Percentiles rank a stretch among this genome's conserved stretches.
Evolutionary conservation across 2,888 invertebrate genomes (phyloP).

Genomic region (Allacma fusca): DNA sequence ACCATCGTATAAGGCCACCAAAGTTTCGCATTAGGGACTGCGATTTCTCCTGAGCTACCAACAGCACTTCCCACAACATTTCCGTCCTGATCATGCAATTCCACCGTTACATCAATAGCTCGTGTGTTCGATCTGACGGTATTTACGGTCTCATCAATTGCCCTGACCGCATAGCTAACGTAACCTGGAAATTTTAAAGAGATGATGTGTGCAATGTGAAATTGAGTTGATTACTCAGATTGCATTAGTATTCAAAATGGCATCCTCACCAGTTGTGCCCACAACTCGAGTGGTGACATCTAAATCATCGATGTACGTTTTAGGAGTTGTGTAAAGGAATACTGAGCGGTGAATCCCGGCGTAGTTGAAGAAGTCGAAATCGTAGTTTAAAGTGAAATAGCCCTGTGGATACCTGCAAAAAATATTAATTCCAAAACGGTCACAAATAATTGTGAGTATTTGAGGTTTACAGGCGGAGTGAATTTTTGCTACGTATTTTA

Average conservation of each 20-base stretch:
- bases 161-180: too few species aligned
- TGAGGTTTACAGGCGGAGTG: too few species aligned
- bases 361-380: slow-evolving; percentile 96
- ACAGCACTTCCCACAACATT: slow-evolving; percentile 42
- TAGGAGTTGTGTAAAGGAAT: slow-evolving; percentile 85
- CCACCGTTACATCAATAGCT: slow-evolving; percentile 19
- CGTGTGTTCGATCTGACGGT: too few species aligned
- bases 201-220: too few species aligned
- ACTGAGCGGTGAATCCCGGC: slow-evolving; percentile 96
- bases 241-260: too few species aligned
- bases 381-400: slow-evolving; percentile 77
- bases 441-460: too few species aligned
- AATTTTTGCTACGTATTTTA: neutral
- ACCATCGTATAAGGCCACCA: slow-evolving; percentile 80
- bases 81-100: slow-evolving; percentile 52
- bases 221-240: too few species aligned
- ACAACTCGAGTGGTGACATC: slow-evolving; percentile 24
- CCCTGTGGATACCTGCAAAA: slow-evolving; percentile 69
- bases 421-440: too few species aligned
- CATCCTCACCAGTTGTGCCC: slow-evolving; percentile 37
- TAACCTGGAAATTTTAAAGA: too few species aligned
- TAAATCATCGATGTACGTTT: slow-evolving; percentile 83
- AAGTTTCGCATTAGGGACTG: slow-evolving; percentile 75
- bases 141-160: too few species aligned
- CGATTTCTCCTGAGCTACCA: slow-evolving; percentile 69